Conservation (phyloP, 2,888 invertebrate genomes). For the Drosophila prostipennis region DNA sequence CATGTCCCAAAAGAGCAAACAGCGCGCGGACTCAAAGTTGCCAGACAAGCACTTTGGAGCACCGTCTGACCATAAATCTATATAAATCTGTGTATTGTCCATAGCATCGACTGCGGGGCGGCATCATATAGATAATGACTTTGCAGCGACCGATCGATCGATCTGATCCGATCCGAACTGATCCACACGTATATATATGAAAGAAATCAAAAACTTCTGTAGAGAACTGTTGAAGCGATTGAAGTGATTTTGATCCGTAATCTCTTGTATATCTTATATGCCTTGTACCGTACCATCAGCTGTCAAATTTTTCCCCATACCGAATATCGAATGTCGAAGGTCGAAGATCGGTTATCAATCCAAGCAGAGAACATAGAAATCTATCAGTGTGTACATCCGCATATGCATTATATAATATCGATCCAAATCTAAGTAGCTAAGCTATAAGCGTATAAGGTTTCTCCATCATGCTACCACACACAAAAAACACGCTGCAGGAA, state of each 20-base stretch:
- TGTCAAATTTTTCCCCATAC: slow-evolving; percentile 38
- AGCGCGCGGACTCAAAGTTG: slow-evolving; percentile 68
- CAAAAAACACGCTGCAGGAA: slow-evolving; percentile 69
- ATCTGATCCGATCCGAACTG: slow-evolving; percentile 17
- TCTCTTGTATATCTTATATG: slow-evolving; percentile 23
- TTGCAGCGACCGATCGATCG: slow-evolving; percentile 29
- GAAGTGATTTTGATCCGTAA: slow-evolving; percentile 36
- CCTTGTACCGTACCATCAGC: slow-evolving; percentile 25
- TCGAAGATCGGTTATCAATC: slow-evolving; percentile 24
- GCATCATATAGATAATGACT: slow-evolving; percentile 25
- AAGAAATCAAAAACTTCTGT: slow-evolving; percentile 34
- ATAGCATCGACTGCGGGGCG: slow-evolving; percentile 22
- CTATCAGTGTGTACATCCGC: slow-evolving; percentile 47
- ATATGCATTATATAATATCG: slow-evolving; percentile 30
- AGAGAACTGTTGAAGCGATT: slow-evolving; percentile 35
- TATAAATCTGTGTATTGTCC: slow-evolving; percentile 49
- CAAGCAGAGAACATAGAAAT: slow-evolving; percentile 25
- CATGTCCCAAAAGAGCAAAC: slow-evolving; percentile 38
- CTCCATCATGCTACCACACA: slow-evolving; percentile 72
- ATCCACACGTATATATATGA: not conserved
- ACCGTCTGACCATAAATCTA: slow-evolving; percentile 50
- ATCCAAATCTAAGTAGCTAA: slow-evolving; percentile 56
- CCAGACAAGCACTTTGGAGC: slow-evolving; percentile 60
- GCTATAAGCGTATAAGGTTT: slow-evolving; percentile 63
- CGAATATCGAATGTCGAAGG: slow-evolving; percentile 15